These are phyloP conservation scores for Sceloporus tristichus DNA, from an alignment of 2,113 vertebrate genomes.

Conservation along the genomic window DNA sequence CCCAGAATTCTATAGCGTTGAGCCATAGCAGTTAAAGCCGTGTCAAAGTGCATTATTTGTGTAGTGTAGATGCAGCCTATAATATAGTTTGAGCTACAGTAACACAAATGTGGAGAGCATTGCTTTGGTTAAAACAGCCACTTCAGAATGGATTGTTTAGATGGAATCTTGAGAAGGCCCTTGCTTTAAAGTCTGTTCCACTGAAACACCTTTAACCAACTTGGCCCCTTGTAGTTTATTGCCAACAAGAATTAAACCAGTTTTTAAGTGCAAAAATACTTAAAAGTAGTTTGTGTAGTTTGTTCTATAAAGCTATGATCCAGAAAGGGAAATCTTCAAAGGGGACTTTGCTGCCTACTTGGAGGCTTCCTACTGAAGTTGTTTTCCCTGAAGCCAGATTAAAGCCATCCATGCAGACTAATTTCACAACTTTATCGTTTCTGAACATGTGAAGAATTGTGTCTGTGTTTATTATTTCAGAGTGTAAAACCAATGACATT, in stretches of 20 bases:
- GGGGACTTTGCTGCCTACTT: neutral
- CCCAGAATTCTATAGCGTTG: no score
- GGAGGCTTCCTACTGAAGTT: neutral
- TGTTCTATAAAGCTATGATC: neutral
- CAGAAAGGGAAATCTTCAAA: neutral
- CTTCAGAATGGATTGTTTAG: neutral
- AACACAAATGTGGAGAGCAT: neutral
- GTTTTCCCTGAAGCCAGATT: conserved; percentile 54
- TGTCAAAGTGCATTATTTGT: no score
- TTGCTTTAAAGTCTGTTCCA: neutral
- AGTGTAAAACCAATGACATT: neutral
- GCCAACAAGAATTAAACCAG: neutral
- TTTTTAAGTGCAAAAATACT: neutral
- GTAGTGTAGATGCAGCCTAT: no score
- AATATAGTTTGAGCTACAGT: neutral
- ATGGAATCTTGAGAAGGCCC: neutral
- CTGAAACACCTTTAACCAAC: neutral
- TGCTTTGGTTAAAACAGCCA: neutral
- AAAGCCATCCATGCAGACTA: conserved; percentile 49
- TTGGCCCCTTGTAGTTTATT: neutral
- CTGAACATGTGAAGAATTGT: neutral
- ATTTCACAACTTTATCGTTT: conserved; percentile 42
- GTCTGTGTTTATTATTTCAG: neutral
- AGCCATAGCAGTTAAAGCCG: no score
- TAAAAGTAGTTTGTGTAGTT: neutral